Percentiles rank a stretch among this genome's conserved stretches.
phyloP scores from a whole-genome alignment of 2,888 invertebrate species.

The Fragum whitleyi region DNA sequence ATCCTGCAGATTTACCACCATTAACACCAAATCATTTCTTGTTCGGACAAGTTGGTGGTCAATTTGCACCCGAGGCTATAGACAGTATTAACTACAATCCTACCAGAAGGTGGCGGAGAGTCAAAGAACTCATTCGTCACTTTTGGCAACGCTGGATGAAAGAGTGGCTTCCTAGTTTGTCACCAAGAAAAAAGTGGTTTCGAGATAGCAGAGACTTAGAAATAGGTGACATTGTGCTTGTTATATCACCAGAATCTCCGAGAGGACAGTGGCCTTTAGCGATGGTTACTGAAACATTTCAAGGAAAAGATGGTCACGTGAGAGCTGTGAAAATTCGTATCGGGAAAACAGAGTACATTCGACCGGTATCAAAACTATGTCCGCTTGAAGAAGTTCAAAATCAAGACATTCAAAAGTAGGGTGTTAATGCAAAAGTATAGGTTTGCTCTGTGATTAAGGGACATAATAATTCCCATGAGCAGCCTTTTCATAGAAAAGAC shows the following conservation, averaged over 20 bases:
- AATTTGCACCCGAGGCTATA: constrained; percentile 44
- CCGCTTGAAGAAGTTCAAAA: constrained; percentile 26
- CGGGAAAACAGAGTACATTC: constrained; percentile 13
- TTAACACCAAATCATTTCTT: constrained; percentile 31
- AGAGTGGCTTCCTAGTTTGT: constrained; percentile 48
- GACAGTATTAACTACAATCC: constrained; percentile 12
- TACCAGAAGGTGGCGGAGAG: constrained; percentile 46
- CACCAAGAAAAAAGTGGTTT: constrained; percentile 42
- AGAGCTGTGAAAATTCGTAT: constrained; percentile 28
- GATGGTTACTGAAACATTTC: constrained; percentile 35
- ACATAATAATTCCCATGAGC: constrained; percentile 12
- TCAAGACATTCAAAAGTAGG: neutral
- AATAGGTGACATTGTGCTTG: constrained; percentile 48
- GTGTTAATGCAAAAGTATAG: neutral
- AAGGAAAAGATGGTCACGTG: constrained; percentile 45
- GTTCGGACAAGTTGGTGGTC: constrained; percentile 54
- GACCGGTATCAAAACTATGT: constrained; percentile 40
- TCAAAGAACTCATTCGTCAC: constrained; percentile 49
- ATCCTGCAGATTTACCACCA: too few relatives aligned
- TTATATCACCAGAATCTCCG: constrained; percentile 36
- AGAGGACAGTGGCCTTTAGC: constrained; percentile 52
- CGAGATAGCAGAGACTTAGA: constrained; percentile 24
- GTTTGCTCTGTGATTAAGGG: neutral
- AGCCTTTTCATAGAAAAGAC: too few relatives aligned
- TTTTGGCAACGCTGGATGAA: constrained; percentile 54